Evolutionary conservation across 2,797 vertebrate genomes (phyloP), one percentile per base, ranked within the genome.

Genomic region (Tympanoctomys barrerae): DNA sequence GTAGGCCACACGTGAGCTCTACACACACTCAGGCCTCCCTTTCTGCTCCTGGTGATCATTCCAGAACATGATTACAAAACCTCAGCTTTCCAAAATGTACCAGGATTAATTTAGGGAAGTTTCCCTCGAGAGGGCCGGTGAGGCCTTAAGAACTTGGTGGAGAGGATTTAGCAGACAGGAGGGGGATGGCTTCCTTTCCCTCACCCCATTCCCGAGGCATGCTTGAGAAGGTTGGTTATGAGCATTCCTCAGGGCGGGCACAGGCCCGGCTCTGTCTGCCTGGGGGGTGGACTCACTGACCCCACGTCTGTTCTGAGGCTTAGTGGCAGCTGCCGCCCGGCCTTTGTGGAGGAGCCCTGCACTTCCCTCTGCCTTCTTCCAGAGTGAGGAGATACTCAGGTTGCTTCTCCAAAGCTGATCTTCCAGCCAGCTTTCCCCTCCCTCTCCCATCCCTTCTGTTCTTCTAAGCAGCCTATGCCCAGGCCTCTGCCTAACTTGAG

Each of bases 401-500:
- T 19, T 89, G 42, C 81, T 87, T 79, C 88, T 90, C 39, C 94
- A 81, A 89, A 93, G 26, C 8, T 64, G 22, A 2, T 57, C 68
- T 90, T 86, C 88, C 33, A 75, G 82, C 31, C 73, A 68, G 14
- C 52, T 62, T 66, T 21, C 2, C 16, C 0, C 11, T 31, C 19
- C 4, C 21, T 71, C 26, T 49, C 21, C 10, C 66, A 1, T 14
- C 19, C 22, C 21, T 2, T 10, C 3, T 39, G 89, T 77, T 85
- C 61, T 92, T 78, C 36, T 39, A 57, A 91, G 70, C 36, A 52
- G 64, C 49, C 89, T 39, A 84, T 68, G 31, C 46, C 13, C 33
- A 78, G 86, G 71, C 19, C 57, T 84, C 26, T 13, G 62, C 83
- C 64, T 92, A 19, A 95, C 82, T 94, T 96, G 87, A 96, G 80